Conservation (phyloP, 2,888 invertebrate species). For the Agonopterix alstromeriana region DNA sequence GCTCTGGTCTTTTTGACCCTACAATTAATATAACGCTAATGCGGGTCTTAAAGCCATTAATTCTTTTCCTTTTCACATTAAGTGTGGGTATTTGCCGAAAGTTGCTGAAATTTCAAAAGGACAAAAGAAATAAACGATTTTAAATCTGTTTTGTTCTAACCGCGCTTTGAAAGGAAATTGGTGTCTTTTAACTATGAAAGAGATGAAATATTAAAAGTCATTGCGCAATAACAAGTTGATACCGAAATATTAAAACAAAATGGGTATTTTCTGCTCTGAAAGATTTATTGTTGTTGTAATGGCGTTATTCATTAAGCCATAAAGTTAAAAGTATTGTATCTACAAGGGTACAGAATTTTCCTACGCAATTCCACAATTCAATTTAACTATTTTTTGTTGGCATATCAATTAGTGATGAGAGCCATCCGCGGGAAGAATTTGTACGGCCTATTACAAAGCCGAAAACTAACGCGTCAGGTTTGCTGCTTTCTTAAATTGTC, state of each 20-base stretch:
- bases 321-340: too few species aligned
- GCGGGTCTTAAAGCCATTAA: conserved; percentile 5
- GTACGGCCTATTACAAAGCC: too few species aligned
- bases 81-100: neutral
- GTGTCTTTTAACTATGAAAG: neutral
- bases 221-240: neutral
- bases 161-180: neutral
- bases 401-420: too few species aligned
- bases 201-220: neutral
- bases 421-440: too few species aligned
- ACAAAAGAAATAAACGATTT: neutral
- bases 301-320: too few species aligned
- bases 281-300: too few species aligned
- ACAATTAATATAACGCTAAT: conserved; percentile 11
- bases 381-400: too few species aligned
- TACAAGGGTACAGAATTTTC: too few species aligned
- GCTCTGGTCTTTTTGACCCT: neutral
- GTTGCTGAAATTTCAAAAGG: neutral
- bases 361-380: too few species aligned
- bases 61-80: conserved; percentile 1
- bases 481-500: too few species aligned
- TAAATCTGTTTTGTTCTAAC: neutral
- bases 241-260: neutral
- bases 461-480: too few species aligned
- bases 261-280: neutral